Evolutionary conservation across 2,888 invertebrate genomes (phyloP), one percentile per base, ranked within the genome.

Genomic region (Argyresthia goedartella): DNA sequence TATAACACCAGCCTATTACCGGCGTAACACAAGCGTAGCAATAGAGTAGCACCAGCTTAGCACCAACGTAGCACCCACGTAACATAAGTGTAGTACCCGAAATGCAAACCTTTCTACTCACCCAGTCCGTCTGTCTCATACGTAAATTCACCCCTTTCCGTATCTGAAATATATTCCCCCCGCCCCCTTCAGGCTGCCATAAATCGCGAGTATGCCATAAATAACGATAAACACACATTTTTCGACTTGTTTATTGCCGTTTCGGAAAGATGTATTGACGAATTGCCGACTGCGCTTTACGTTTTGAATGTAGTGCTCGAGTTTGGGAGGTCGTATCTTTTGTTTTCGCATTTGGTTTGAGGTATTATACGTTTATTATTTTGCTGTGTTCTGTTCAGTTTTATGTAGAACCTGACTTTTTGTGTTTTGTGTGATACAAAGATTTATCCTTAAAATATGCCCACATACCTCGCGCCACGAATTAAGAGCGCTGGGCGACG

Each of bases 211-310:
- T 48, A 48, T 48, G 36, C 48, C 48, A 48, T 48, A 48, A 48
- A 48, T 48, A 48, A 48, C 48, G 48, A 48, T 48, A 48, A 48
- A 48, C 48, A 48, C 48, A 36, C 48, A 48, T 48, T 48, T 48
- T 48, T 48, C 48, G 48, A 48, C 48, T 48, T 48, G 48, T 48
- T 48, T 48, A 48, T 48, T 48, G 48, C 48, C 15, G 36, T 48
- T 48, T 36, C 35, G 36, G 35, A 36, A 15, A 48, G 48, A 48
- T 48, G 48, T 35, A 35, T 34, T 48, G 48, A 48, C 36, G 48
- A 48, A 48, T 48, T 48, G 48, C 35, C 13, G 13, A n/a, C 45
- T 25, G 44, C 13, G 44, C 13, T 44, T 44, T 44, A 44, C 44
- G 14, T 44, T 44, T 15, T 44, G 44, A 15, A 44, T 44, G 15